A percentile compares a stretch with the other conserved stretches of the same genome.
phyloP scores from a whole-genome alignment of 2,797 vertebrate genomes.

The Setipinna tenuifilis region DNA sequence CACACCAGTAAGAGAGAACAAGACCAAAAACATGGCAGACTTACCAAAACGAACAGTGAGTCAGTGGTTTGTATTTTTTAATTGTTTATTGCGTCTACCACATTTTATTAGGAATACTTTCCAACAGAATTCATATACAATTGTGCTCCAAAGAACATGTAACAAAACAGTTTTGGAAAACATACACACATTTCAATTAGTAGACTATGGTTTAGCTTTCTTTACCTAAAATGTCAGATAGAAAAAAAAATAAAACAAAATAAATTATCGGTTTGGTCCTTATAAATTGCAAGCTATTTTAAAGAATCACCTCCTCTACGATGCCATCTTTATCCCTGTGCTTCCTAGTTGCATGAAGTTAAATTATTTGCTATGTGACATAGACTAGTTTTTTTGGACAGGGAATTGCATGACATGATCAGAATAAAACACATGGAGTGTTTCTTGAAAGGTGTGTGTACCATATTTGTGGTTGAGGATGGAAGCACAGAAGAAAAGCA shows the following conservation, averaged over 20 bases:
- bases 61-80: background rate
- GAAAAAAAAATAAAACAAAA: background rate
- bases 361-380: background rate
- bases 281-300: background rate
- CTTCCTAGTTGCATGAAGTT: background rate
- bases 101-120: background rate
- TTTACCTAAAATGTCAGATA: slow-evolving; percentile 25
- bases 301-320: background rate
- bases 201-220: background rate
- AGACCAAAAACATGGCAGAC: background rate
- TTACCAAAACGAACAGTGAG: background rate
- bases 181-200: slow-evolving; percentile 1
- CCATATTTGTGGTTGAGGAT: background rate
- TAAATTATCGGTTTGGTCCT: background rate
- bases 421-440: background rate
- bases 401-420: background rate
- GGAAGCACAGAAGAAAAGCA: slow-evolving; percentile 12
- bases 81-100: slow-evolving; percentile 5
- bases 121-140: background rate
- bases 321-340: background rate
- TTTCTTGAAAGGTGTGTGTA: background rate
- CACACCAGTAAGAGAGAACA: background rate
- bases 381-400: too few relatives aligned
- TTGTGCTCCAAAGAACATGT: background rate
- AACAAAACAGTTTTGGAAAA: slow-evolving; percentile 11